Conservation (phyloP, 2,113 vertebrate species). For the Scortum barcoo region DNA sequence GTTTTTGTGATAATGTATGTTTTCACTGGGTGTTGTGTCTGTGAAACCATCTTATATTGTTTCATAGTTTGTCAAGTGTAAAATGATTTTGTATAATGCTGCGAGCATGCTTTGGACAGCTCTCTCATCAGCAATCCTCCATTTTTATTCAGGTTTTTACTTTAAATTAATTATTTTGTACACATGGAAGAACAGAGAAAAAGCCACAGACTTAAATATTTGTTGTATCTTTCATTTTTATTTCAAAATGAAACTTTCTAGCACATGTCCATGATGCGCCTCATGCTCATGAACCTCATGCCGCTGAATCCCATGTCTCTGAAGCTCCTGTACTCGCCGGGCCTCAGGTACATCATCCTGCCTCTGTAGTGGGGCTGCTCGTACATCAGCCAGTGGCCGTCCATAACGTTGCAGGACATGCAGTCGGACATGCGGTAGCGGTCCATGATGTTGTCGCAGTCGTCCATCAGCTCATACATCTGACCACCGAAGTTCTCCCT, state of each 20-base stretch:
- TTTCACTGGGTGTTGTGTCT: background rate
- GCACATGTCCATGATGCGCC: slow-evolving; percentile 74
- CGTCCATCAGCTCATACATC: slow-evolving; percentile 65
- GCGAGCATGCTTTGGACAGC: background rate
- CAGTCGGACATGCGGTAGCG: slow-evolving; percentile 69
- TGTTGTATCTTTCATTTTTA: slow-evolving; percentile 25
- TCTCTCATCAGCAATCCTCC: background rate
- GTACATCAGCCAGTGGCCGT: slow-evolving; percentile 81
- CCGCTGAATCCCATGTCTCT: slow-evolving; percentile 58
- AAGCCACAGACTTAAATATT: background rate
- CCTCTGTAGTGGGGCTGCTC: slow-evolving; percentile 76
- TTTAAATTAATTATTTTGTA: background rate
- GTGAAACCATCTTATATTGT: too few relatives aligned
- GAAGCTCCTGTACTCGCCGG: slow-evolving; percentile 78
- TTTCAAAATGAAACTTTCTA: slow-evolving; percentile 54
- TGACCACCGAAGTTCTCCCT: slow-evolving; percentile 71
- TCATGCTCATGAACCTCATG: slow-evolving; percentile 69
- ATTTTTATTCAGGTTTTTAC: background rate
- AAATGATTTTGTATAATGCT: background rate
- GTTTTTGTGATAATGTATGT: background rate
- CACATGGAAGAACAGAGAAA: background rate
- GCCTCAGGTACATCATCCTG: slow-evolving; percentile 78
- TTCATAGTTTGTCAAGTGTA: background rate
- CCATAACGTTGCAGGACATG: slow-evolving; percentile 71
- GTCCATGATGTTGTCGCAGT: slow-evolving; percentile 69